phyloP scores from a whole-genome alignment of 2,888 invertebrate genomes.

The Euproctis similis region DNA sequence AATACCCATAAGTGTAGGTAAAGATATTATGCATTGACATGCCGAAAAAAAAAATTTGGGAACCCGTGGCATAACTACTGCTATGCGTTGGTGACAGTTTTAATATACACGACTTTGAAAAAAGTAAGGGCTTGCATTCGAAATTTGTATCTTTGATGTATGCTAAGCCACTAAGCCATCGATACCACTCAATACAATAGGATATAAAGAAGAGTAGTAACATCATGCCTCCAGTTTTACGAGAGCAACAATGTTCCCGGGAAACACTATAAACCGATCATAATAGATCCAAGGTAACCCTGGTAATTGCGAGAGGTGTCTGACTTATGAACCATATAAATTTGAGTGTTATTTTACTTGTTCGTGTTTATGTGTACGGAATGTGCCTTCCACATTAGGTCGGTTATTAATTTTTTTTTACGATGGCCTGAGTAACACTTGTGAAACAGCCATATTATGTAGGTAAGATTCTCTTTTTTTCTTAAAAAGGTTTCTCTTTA shows the following conservation, averaged over 20 bases:
- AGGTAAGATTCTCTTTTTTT: no score
- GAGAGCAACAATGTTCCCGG: neutral
- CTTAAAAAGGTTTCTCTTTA: no score
- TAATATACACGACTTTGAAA: no score
- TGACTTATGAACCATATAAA: conserved; percentile 35
- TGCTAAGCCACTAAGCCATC: no score
- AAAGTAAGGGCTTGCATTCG: no score
- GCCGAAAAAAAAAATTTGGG: no score
- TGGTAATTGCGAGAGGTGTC: conserved; percentile 26
- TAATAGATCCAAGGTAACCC: conserved; percentile 11
- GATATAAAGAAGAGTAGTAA: neutral
- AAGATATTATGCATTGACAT: no score
- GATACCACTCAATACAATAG: neutral
- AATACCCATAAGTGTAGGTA: no score
- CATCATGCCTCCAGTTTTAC: neutral
- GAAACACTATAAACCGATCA: conserved; percentile 15
- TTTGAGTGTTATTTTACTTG: conserved; percentile 27
- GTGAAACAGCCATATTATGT: conserved; percentile 5
- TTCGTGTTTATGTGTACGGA: conserved; percentile 18
- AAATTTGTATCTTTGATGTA: no score
- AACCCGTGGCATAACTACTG: no score
- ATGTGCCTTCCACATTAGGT: conserved; percentile 19
- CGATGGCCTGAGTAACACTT: conserved; percentile 17
- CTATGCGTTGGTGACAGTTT: no score
- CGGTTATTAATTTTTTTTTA: conserved; percentile 26